These are phyloP conservation scores for Bombus superbus DNA, from an alignment of 1,140 invertebrate genomes.

Conservation along the genomic window DNA sequence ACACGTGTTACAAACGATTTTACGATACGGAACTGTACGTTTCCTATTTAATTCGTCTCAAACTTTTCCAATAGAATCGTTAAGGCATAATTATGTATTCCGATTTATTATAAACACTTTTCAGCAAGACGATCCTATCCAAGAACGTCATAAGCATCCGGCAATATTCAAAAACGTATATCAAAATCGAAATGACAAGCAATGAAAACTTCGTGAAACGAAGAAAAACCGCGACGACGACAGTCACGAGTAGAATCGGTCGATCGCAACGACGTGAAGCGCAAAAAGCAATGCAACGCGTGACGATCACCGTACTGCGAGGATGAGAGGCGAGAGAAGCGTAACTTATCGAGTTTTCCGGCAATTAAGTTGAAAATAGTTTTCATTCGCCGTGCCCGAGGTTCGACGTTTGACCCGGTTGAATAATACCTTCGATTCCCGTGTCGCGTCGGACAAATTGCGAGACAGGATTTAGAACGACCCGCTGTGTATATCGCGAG, in stretches of 20 bases:
- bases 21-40: too few species aligned
- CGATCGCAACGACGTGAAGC: background rate
- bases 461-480: conserved; percentile 16
- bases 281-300: background rate
- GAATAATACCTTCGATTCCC: conserved; percentile 28
- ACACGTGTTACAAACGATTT: too few species aligned
- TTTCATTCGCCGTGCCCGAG: background rate
- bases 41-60: too few species aligned
- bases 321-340: background rate
- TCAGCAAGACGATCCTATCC: too few species aligned
- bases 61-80: too few species aligned
- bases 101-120: too few species aligned
- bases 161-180: too few species aligned
- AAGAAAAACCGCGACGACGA: background rate
- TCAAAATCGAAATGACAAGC: background rate
- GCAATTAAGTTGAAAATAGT: conserved; percentile 36
- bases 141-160: too few species aligned
- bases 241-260: background rate
- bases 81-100: too few species aligned
- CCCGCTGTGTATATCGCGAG: conserved; percentile 7
- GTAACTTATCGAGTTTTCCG: conserved; percentile 16
- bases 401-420: conserved; percentile 21
- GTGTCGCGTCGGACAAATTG: conserved; percentile 7
- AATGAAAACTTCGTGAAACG: background rate
- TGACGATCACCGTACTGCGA: too few species aligned